These are phyloP conservation scores for Agapetus fuscipes DNA, from an alignment of 2,888 invertebrate species.

Conservation along the genomic window DNA sequence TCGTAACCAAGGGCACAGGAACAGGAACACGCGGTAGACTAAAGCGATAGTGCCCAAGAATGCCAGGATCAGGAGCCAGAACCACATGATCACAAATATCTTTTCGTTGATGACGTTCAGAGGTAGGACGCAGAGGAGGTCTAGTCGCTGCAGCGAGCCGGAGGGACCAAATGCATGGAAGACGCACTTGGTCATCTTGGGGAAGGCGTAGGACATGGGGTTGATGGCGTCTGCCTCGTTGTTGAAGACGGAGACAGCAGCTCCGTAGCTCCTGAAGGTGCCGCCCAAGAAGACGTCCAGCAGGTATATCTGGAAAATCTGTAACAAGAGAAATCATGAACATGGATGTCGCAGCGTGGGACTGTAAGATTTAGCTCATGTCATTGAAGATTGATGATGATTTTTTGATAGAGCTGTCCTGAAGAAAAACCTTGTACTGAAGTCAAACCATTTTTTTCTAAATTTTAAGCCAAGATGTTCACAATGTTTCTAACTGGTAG, in stretches of 20 bases:
- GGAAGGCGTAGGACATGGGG: conserved; percentile 60
- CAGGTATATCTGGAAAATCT: conserved; percentile 48
- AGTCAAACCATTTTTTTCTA: too few relatives aligned
- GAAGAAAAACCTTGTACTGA: too few relatives aligned
- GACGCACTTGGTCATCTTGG: conserved; percentile 58
- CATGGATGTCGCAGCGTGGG: too few relatives aligned
- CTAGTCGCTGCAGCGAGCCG: conserved; percentile 46
- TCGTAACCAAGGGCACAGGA: conserved; percentile 48
- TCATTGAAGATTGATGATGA: too few relatives aligned
- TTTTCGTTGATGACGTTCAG: conserved; percentile 74
- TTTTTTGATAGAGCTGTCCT: too few relatives aligned
- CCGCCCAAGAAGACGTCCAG: conserved; percentile 56
- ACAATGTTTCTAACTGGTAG: too few relatives aligned
- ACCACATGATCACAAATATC: conserved; percentile 64
- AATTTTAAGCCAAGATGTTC: too few relatives aligned
- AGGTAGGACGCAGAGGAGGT: conserved; percentile 64
- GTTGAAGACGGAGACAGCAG: conserved; percentile 39
- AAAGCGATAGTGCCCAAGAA: conserved; percentile 52
- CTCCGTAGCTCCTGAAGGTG: conserved; percentile 51
- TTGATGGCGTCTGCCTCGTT: conserved; percentile 40
- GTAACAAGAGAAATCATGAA: neutral
- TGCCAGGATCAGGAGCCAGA: conserved; percentile 60
- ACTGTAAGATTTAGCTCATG: too few relatives aligned
- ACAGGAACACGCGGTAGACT: conserved; percentile 45
- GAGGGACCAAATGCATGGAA: conserved; percentile 49